phyloP scores from a whole-genome alignment of 2,113 vertebrate genomes.

The Pogonocichla stellata region DNA sequence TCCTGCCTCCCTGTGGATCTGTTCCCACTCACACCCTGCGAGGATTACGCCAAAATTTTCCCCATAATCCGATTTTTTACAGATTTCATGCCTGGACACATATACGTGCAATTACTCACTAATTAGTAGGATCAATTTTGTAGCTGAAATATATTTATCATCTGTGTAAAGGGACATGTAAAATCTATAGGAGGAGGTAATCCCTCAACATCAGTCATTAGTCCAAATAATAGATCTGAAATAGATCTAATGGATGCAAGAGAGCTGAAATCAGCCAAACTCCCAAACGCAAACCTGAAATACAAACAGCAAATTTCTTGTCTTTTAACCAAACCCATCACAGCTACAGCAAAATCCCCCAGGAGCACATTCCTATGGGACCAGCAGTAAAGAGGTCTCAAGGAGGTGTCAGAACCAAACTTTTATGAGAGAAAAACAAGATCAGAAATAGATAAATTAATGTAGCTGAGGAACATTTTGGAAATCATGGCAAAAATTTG shows the following conservation, averaged over 20 bases:
- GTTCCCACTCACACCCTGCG: neutral
- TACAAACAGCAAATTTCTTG: neutral
- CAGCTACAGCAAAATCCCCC: neutral
- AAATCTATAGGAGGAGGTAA: neutral
- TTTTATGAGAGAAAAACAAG: neutral
- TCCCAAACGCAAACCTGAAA: neutral
- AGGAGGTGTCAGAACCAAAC: neutral
- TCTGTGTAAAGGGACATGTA: neutral
- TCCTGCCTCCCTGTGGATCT: neutral
- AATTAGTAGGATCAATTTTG: neutral
- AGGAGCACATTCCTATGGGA: neutral
- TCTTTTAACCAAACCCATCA: neutral
- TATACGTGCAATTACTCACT: neutral
- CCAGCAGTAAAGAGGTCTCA: fast-evolving
- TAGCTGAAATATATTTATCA: neutral
- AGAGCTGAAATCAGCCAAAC: neutral
- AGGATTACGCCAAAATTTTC: neutral
- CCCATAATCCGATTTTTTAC: neutral
- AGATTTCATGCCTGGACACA: fast-evolving
- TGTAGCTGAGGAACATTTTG: neutral
- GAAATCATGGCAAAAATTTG: neutral
- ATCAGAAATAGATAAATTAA: neutral
- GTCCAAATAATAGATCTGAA: neutral
- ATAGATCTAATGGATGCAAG: neutral
- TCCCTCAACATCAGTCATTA: neutral